Base-by-base conservation (phyloP, 2,888 invertebrate genomes). In the Dryocosmus kuriphilus region DNA sequence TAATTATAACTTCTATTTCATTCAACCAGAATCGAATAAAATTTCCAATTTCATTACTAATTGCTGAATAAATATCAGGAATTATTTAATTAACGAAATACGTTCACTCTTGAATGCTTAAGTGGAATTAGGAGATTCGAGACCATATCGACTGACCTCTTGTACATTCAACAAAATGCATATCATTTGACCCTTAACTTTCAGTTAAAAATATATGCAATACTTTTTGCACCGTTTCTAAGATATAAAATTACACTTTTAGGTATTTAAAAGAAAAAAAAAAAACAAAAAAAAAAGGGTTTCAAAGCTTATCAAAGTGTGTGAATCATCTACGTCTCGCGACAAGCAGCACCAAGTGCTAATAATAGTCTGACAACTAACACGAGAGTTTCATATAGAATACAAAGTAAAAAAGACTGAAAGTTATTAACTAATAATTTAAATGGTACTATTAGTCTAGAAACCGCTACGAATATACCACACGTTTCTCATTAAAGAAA, bases 1-100 rank as follows among this genome's bases (percentile, higher is more conserved):
- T 24, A 11, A 41, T 67, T 19, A 41, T 7, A 63, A 63, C 35
- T 63, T 51, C 27, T 30, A n/a, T 51, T 65, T 51, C n/a, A 71
- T 30, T 46, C n/a, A 27, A 51, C n/a, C n/a, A 51, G n/a, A 51
- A 51, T 51, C 46, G 1, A 46, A n/a, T 51, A 8, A n/a, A 51
- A 51, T n/a, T 7, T 7, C 6, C 19, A 51, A 51, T n/a, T 51
- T 19, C 19, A n/a, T n/a, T n/a, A 51, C 8, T n/a, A n/a, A 51
- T 19, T n/a, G 2, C 19, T 51, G n/a, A 51, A n/a, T n/a, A 51
- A 19, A 51, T 51, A 51, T 51, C 51, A n/a, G 51, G n/a, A 1
- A n/a, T 51, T 51, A 51, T n/a, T 51, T n/a, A 7, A 51, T 51
- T 51, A 51, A 1, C 2, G 51, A 7, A 2, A 51, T 51, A 0